Evolutionary conservation across 2,888 invertebrate species (phyloP).

Genomic region (Eudasyphora cyanicolor): DNA sequence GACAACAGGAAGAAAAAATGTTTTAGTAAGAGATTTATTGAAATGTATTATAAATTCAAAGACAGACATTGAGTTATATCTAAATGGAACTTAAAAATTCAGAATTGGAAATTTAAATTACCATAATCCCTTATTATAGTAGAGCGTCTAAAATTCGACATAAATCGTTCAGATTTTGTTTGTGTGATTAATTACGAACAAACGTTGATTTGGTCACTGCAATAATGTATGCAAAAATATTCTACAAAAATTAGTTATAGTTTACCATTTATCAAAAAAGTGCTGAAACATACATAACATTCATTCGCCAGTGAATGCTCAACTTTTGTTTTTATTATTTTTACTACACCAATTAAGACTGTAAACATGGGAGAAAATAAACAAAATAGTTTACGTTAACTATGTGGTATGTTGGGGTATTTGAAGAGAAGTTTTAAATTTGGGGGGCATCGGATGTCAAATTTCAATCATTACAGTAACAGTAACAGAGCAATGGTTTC

Average conservation of each 20-base stretch:
- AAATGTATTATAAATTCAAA: too few relatives aligned
- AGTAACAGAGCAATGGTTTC: too few relatives aligned
- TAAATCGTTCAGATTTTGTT: not conserved
- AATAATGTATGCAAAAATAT: slow-evolving; percentile 17
- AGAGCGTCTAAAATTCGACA: not conserved
- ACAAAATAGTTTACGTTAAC: not conserved
- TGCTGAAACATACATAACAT: not conserved
- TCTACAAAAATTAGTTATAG: slow-evolving; percentile 14
- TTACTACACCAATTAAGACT: not conserved
- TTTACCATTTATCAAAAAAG: slow-evolving; percentile 1
- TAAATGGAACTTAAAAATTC: too few relatives aligned
- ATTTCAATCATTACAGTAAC: too few relatives aligned
- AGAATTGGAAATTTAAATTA: too few relatives aligned
- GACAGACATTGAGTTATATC: too few relatives aligned
- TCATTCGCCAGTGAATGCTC: not conserved
- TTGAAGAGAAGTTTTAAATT: too few relatives aligned
- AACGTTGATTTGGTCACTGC: slow-evolving; percentile 59
- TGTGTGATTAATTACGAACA: slow-evolving; percentile 60
- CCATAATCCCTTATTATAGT: not conserved
- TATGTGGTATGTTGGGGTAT: not conserved
- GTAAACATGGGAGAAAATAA: slow-evolving; percentile 12
- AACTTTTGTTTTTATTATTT: not conserved
- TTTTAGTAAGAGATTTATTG: too few relatives aligned
- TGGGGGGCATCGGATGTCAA: too few relatives aligned
- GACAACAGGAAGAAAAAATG: not conserved